Evolutionary conservation across 2,113 vertebrate species (phyloP).

Genomic region (Calidris pygmaea): DNA sequence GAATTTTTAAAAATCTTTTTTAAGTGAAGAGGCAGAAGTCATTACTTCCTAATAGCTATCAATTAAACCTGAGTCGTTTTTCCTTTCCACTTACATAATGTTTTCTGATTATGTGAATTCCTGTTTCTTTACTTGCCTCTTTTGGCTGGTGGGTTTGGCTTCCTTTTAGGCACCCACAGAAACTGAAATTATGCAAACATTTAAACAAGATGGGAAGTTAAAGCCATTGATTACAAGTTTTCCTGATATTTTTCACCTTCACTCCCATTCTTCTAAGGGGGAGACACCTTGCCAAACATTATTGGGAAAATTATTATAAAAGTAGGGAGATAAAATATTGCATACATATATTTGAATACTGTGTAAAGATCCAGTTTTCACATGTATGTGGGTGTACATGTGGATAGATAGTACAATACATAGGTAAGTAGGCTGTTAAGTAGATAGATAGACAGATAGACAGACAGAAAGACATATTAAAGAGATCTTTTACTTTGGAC

Average conservation of each 20-base stretch:
- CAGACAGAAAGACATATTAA: not conserved
- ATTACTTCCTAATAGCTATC: not conserved
- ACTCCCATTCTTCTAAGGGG: not conserved
- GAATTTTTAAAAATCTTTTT: not conserved
- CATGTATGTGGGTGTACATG: not conserved
- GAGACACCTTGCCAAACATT: not conserved
- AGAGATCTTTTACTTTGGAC: not conserved
- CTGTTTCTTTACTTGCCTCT: not conserved
- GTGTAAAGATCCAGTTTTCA: not conserved
- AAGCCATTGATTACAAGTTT: not conserved
- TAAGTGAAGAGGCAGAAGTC: not conserved
- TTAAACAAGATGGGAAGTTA: not conserved
- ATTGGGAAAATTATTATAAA: not conserved
- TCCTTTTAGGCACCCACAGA: not conserved
- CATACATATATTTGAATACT: not conserved
- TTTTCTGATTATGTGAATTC: not conserved
- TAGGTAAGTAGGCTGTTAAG: not conserved
- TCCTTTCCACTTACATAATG: not conserved
- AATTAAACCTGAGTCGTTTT: constrained; percentile 15
- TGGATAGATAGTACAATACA: not conserved
- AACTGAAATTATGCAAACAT: not conserved
- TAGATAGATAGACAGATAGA: not conserved
- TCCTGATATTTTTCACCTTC: not conserved
- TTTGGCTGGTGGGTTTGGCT: not conserved
- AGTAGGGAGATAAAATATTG: not conserved